Base-by-base conservation (phyloP, 1,140 invertebrate species). In the Dendroctonus ponderosae region DNA sequence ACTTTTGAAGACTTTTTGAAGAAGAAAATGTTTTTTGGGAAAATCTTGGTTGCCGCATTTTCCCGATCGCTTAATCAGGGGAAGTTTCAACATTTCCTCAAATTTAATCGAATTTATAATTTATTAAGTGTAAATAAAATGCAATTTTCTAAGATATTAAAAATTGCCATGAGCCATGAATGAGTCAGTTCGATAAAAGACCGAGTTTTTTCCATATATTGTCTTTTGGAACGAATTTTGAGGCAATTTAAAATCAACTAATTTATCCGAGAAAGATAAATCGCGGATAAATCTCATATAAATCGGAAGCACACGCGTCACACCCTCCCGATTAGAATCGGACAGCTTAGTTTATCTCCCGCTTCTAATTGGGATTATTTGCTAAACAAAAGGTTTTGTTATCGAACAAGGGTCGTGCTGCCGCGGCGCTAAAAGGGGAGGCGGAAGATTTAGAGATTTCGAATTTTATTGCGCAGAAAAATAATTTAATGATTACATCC, bases 341-440 rank as follows among this genome's bases (percentile, higher is more conserved):
- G 44, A 65, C 54, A 65, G 54, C 53, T 57, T 49, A 65, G 53
- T 65, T 65, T 65, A 65, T 65, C 62, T 65, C 54, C 62, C 62
- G 53, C 26, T 58, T 65, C 62, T 65, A 65, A 65, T 65, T 65
- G 62, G 62, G 62, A 65, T 65, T 65, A 65, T 65, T 65, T 65
- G 62, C 62, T 65, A 65, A 65, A 65, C 62, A 65, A 65, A 65
- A 65, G 62, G 62, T 65, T 65, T 65, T 58, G 62, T 65, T 65
- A 65, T 65, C 62, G 62, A 65, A 65, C 62, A 65, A 65, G 62
- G 62, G 62, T 65, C 54, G 61, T 63, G 57, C 42, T 46, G 57
- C 15, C 26, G 41, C 43, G 61, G 61, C 51, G 61, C 51, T 56
- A 63, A 63, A 63, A 63, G 48, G 61, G 61, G 51, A 53, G 42